phyloP scores from a whole-genome alignment of 2,797 vertebrate genomes.

The Chromobotia macracanthus region DNA sequence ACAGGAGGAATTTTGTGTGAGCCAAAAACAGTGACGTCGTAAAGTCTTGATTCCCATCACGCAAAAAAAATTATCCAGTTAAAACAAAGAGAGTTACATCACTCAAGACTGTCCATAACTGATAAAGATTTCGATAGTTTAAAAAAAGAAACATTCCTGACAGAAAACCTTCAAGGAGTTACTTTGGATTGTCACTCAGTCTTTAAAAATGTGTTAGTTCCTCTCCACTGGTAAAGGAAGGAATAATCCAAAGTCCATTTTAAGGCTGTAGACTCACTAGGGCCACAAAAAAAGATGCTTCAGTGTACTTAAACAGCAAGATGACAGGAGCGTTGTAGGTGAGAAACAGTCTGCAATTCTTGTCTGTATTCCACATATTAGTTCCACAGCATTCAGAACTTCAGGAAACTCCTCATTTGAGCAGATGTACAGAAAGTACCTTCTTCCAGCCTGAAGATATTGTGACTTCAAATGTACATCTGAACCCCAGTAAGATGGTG shows the following conservation, averaged over 20 bases:
- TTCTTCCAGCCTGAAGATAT: constrained; percentile 9
- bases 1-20: constrained; percentile 91
- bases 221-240: not conserved
- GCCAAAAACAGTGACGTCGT: constrained; percentile 73
- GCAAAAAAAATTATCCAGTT: constrained; percentile 32
- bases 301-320: constrained; percentile 52
- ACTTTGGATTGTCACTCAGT: not conserved
- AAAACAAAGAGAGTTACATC: not conserved
- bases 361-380: constrained; percentile 55
- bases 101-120: not conserved
- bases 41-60: constrained; percentile 43
- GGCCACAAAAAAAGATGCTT: constrained; percentile 48
- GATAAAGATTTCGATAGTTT: not conserved
- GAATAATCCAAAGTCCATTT: constrained; percentile 50
- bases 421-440: constrained; percentile 15
- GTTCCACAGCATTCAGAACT: constrained; percentile 59
- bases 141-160: not conserved
- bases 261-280: not conserved
- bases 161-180: constrained; percentile 5
- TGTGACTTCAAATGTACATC: constrained; percentile 10
- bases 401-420: not conserved
- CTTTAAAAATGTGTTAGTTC: constrained; percentile 11
- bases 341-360: constrained; percentile 65
- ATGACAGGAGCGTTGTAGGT: constrained; percentile 41
- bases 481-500: constrained; percentile 44